These are phyloP conservation scores for Procambarus clarkii DNA, from an alignment of 1,140 invertebrate genomes.

Conservation along the genomic window DNA sequence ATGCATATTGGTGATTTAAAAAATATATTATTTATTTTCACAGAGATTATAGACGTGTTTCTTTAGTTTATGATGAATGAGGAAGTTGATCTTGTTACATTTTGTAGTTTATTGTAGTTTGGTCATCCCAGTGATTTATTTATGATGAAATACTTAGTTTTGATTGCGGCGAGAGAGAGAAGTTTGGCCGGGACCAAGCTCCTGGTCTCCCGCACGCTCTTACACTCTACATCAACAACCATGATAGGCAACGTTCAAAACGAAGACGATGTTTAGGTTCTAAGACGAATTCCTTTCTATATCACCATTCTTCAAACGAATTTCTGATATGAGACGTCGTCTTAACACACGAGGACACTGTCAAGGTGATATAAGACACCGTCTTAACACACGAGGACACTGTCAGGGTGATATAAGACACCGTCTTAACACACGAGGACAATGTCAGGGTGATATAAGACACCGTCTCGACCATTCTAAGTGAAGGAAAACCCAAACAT, in stretches of 20 bases:
- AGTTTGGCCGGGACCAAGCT: background rate
- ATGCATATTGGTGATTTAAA: background rate
- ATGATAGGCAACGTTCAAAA: background rate
- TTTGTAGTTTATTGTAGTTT: background rate
- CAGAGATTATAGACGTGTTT: background rate
- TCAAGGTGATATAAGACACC: too few species aligned
- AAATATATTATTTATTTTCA: background rate
- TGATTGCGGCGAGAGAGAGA: background rate
- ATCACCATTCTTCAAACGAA: background rate
- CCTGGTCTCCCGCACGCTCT: background rate
- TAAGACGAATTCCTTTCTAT: background rate
- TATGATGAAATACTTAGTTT: background rate
- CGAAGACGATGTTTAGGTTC: background rate
- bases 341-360: too few species aligned
- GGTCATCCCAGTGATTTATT: background rate
- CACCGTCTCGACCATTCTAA: background rate
- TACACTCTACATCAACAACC: background rate
- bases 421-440: background rate
- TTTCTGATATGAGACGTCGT: background rate
- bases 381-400: too few species aligned
- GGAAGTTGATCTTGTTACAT: background rate
- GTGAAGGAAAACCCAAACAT: background rate
- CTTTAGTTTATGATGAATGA: background rate
- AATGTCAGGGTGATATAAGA: background rate
- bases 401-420: too few species aligned